Evolutionary conservation across 2,888 invertebrate species (phyloP), one percentile per base, ranked within the genome.

Genomic region (Seira ritae): DNA sequence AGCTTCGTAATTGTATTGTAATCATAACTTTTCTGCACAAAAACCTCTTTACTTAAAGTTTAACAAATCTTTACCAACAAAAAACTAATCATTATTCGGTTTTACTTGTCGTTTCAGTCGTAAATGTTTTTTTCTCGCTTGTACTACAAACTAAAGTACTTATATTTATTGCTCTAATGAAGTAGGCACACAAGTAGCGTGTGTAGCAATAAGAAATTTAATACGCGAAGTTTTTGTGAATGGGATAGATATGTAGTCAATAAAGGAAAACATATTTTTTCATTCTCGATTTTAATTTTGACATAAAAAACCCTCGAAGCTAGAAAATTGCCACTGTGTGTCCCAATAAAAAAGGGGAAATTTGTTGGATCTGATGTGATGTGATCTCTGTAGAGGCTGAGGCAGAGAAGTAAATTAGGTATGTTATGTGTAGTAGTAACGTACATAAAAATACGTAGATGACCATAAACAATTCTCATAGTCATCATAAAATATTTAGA

Each of bases 401-500:
- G 17, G 17, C 50, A 50, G 12, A 50, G 42, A n/a, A n/a, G 50
- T 50, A 50, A n/a, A 50, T 50, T n/a, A 31, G 31, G 31, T 31
- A 50, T 50, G 17, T n/a, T n/a, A n/a, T n/a, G n/a, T n/a, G n/a
- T n/a, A n/a, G n/a, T n/a, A n/a, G n/a, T n/a, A 15, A 50, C 15
- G 17, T 1, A 50, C 50, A 50, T 50, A 50, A 50, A 50, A 50
- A 50, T 75, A 20, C 31, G n/a, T 46, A 15, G 10, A 15, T 46
- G n/a, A 65, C 10, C 60, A 65, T 55, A 46, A 78, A 46, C 66
- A 50, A 42, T 79, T 79, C 70, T 71, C 72, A 72, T 15, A 66
- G 70, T 79, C 50, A 17, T 78, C 70, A 66, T 78, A 78, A 78
- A 78, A 78, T 78, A 78, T 78, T 78, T 78, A 71, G 78, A 78